Evolutionary conservation across 2,113 vertebrate genomes (phyloP), one percentile per base, ranked within the genome.

Genomic region (Ailurus styani): DNA sequence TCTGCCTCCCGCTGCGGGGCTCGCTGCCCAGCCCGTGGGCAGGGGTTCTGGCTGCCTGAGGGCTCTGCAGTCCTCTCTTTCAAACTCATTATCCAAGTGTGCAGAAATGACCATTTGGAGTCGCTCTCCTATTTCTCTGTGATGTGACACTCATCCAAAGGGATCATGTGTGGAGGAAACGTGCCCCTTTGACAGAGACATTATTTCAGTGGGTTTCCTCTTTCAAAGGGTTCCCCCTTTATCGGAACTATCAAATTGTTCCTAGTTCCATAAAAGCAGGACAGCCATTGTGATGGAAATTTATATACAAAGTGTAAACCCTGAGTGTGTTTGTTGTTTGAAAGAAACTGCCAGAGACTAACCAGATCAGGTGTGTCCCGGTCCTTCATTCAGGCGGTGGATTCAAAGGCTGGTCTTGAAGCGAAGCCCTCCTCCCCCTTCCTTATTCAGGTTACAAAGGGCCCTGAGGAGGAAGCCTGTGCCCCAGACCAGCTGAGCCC

Each of bases 391-490:
- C 57, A 95, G 87, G 93, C 95, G 52, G 96, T 87, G 40, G 83
- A 40, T 89, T 87, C 98, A 93, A 98, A 98, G 86, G 37, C 97
- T 97, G 93, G 86, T 86, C 91, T 98, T 94, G 55, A 98, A 98
- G 91, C 6, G 13, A 40, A 77, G 45, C 97, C 57, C 34, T 96
- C 90, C 93, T 93, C 91, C 90, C 60, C 82, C 95, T 98, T 98
- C 95, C 97, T 97, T 98, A 96, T 94, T 98, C 96, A 95, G 95
- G 87, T 97, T 96, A 98, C 96, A 96, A 96, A 98, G 95, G 94
- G 93, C 68, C 87, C 88, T 0, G 20, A 98, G 82, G 23, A 98
- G 95, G 89, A 98, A 98, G 72, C 84, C 0, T 25, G 31, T 81
- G 70, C 75, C 96, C 93, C 3, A 8, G 25, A n/a, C n/a, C 40